Conservation (phyloP, 2,888 invertebrate species). For the Scotopteryx bipunctaria region DNA sequence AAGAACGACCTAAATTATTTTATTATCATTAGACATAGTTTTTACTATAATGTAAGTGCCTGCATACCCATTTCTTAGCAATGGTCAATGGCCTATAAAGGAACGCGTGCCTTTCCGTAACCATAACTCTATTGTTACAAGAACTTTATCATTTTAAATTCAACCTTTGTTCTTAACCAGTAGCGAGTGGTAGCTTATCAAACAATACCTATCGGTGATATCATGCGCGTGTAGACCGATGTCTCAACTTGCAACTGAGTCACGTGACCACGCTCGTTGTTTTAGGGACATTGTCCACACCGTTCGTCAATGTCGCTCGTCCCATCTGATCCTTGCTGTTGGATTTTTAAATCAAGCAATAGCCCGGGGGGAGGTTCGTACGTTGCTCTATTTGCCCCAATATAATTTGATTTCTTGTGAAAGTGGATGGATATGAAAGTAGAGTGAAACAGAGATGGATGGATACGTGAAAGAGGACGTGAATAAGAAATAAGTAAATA, state of each 20-base stretch:
- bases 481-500: too few species aligned
- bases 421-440: too few species aligned
- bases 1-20: too few species aligned
- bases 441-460: too few species aligned
- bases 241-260: conserved; percentile 2
- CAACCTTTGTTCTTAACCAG: conserved; percentile 18
- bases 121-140: conserved; percentile 18
- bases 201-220: conserved; percentile 22
- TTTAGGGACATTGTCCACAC: neutral
- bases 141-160: conserved; percentile 9
- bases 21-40: too few species aligned
- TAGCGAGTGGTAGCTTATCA: conserved; percentile 16
- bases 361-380: too few species aligned
- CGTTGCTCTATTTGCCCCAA: too few species aligned
- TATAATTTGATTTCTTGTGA: too few species aligned
- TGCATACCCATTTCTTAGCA: too few species aligned
- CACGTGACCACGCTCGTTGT: conserved; percentile 4
- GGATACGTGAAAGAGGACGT: too few species aligned
- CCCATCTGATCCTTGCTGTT: neutral
- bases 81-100: neutral
- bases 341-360: too few species aligned
- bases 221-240: conserved; percentile 8
- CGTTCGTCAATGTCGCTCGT: neutral
- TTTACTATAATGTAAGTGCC: too few species aligned
- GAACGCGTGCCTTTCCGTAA: neutral